Base-by-base conservation (phyloP, 2,797 vertebrate species). In the Gallinago stenura region DNA sequence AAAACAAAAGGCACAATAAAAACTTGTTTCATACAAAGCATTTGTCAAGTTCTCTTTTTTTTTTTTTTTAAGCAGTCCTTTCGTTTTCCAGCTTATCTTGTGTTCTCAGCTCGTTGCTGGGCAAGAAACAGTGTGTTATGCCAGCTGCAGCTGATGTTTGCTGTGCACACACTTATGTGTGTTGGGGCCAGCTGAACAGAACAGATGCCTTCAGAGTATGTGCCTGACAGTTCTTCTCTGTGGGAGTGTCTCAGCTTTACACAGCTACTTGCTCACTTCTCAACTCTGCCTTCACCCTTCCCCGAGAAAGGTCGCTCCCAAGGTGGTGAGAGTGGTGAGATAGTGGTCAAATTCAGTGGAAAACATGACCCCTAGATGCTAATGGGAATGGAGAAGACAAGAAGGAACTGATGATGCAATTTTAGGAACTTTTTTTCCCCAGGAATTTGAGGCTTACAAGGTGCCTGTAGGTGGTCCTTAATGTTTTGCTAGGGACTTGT, bases 101-200 rank as follows among this genome's bases (percentile, higher is more conserved):
- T 84, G 37, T 70, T 69, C 56, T 85, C 1, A 24, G 46, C 50
- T 51, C 46, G 62, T 14, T 87, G 54, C 70, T 93, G 78, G 62
- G 56, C 78, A 73, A 85, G 91, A 39, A 85, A 7, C 25, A 13
- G 50, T 11, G 12, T 69, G 46, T 82, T 81, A 19, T 17, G 69
- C 80, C 88, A 91, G 83, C 88, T 66, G 48, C 48, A 66, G 64
- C 54, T 93, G 81, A 11, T 95, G 68, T 80, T 91, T 93, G 14
- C 87, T 91, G 51, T 70, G 68, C 53, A 60, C 75, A 72, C 75
- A 21, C 12, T 43, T 5, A 0, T 30, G 81, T 73, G 62, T 25
- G 0, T 83, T 87, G 54, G 41, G 16, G 91, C 91, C 46, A 87
- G 39, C 81, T 16, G 2, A 83, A 76, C 75, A 73, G 75, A 87